Evolutionary conservation across 2,113 vertebrate species (phyloP), one percentile per base, ranked within the genome.

Genomic region (Oxygymnocypris stewartii): DNA sequence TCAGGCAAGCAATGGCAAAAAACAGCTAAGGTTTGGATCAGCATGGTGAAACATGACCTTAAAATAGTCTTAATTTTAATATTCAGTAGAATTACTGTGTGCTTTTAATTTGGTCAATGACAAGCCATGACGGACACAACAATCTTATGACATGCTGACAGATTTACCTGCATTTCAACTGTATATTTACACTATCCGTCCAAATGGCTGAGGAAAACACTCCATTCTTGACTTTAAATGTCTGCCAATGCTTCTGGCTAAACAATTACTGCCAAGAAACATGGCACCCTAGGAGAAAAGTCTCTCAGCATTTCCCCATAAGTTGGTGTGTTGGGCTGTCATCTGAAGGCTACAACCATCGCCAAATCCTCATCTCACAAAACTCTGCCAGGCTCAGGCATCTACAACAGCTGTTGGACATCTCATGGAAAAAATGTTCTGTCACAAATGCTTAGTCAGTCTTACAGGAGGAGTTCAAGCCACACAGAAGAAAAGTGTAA

Each of bases 351-450:
- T 61, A 13, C 31, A 84, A 74, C 20, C 51, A 74, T 84, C 54
- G 18, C 79, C 84, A 79, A 35, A 42, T 76, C 84, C 37, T 79
- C 85, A 47, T 75, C 85, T 83, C 42, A 85, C 61, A 57, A 31
- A 63, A 54, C n/a, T 37, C 57, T 25, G 25, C 61, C 44, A 69
- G 35, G 18, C 12, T 37, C n/a, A 77, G 18, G 44, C 78, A 67
- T 87, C 82, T 67, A 84, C 42, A 81, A 51, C 80, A 61, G 80
- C 79, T 85, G 88, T 88, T 90, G 76, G 87, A 91, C 79, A 78
- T 63, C 69, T 54, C 42, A 67, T n/a, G 82, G 4, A 47, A 35
- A 28, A 23, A 37, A 10, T 4, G 4, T 75, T 87, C 47, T 35
- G 54, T 65, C 77, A 35, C 71, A 31, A 79, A 79, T 82, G 67